Conservation (phyloP, 2,797 vertebrate species). For the Lacerta agilis region DNA sequence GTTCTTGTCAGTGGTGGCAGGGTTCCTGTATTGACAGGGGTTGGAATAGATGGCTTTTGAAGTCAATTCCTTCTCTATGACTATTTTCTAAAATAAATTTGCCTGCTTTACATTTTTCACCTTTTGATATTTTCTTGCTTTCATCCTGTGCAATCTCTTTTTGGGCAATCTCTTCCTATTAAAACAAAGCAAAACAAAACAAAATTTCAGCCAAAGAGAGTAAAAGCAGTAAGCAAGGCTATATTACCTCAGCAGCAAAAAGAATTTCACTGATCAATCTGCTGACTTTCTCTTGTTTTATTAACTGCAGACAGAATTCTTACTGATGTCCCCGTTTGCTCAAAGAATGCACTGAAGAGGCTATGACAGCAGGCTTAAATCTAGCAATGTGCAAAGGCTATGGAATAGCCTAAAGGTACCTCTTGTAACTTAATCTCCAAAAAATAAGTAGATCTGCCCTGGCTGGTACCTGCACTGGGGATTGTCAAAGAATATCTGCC, state of each 20-base stretch:
- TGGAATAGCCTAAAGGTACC: background rate
- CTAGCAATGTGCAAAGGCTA: background rate
- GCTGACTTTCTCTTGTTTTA: background rate
- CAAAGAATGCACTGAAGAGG: background rate
- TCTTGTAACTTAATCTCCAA: background rate
- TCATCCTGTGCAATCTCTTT: background rate
- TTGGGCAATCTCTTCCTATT: background rate
- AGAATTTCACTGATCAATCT: background rate
- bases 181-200: background rate
- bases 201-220: background rate
- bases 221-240: background rate
- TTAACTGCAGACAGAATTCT: background rate
- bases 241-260: background rate
- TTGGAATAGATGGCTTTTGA: no score
- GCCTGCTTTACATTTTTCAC: background rate
- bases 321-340: background rate
- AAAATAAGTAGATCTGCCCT: background rate
- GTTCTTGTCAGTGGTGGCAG: no score
- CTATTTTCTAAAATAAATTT: background rate
- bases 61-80: no score
- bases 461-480: background rate
- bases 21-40: no score
- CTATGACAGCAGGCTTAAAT: background rate
- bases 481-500: background rate
- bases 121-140: background rate